A percentile compares a stretch with the other conserved stretches of the same genome.
These are phyloP conservation scores for Drosophila mulleri DNA, from an alignment of 2,888 invertebrate genomes.

Conservation along the genomic window DNA sequence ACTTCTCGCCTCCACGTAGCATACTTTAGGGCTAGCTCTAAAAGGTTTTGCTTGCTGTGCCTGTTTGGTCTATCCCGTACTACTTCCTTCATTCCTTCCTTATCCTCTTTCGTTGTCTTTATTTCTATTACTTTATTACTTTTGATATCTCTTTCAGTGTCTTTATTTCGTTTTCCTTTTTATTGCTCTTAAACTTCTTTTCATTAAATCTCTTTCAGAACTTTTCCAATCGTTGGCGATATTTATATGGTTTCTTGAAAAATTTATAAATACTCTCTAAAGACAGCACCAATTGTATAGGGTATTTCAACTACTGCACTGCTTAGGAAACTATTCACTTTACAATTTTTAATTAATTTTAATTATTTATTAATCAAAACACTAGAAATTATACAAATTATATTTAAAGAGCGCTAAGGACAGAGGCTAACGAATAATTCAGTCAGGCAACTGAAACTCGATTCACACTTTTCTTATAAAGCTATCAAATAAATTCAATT, in stretches of 20 bases:
- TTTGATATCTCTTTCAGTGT: conserved; percentile 16
- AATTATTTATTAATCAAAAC: not conserved
- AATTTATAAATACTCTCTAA: conserved; percentile 59
- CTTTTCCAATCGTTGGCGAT: conserved; percentile 84
- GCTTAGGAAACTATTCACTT: not conserved
- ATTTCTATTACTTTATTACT: not conserved
- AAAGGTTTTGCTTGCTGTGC: not conserved
- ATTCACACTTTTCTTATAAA: not conserved
- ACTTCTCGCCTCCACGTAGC: not conserved
- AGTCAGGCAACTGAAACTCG: not conserved
- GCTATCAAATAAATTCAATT: not conserved
- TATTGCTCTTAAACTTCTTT: conserved; percentile 6
- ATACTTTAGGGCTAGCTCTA: conserved; percentile 25
- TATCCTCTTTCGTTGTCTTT: not conserved
- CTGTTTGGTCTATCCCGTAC: not conserved
- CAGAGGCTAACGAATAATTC: conserved; percentile 1
- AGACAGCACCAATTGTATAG: conserved; percentile 14
- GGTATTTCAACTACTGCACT: conserved; percentile 1
- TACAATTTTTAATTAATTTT: not conserved
- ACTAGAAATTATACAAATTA: no score
- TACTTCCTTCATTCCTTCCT: not conserved
- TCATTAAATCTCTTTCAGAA: conserved; percentile 77
- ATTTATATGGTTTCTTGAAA: conserved; percentile 81
- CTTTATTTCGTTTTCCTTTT: conserved; percentile 5
- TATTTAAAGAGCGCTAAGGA: not conserved